These are phyloP conservation scores for Sitophilus oryzae DNA, from an alignment of 1,140 invertebrate species.

Conservation along the genomic window DNA sequence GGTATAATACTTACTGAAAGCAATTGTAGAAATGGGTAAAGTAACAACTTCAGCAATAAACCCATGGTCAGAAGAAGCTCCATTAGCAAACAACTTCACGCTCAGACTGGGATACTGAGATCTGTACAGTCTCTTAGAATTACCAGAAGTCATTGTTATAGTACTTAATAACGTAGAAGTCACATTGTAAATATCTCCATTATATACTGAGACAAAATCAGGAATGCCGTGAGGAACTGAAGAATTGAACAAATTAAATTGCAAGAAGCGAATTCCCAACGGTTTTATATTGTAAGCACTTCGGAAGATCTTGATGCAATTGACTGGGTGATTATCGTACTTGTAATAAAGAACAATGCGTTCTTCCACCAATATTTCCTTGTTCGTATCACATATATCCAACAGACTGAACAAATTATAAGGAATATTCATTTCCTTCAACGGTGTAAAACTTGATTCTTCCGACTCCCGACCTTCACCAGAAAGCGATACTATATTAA, in stretches of 20 bases:
- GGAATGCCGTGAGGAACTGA: constrained; percentile 55
- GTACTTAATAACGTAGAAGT: constrained; percentile 66
- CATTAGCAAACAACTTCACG: constrained; percentile 88
- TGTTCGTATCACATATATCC: constrained; percentile 92
- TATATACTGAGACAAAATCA: constrained; percentile 82
- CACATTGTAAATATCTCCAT: constrained; percentile 88
- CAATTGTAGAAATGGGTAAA: constrained; percentile 83
- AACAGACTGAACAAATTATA: constrained; percentile 93
- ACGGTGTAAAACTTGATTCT: constrained; percentile 78
- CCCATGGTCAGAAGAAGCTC: constrained; percentile 86
- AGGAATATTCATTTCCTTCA: constrained; percentile 79
- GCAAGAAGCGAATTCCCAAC: constrained; percentile 83
- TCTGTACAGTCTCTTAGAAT: constrained; percentile 70
- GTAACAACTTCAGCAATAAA: constrained; percentile 97
- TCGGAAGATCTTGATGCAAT: constrained; percentile 96
- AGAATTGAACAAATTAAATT: constrained; percentile 92
- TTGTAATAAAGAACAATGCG: constrained; percentile 93
- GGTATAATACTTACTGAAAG: constrained; percentile 66
- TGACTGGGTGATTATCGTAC: constrained; percentile 92
- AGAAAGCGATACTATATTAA: constrained; percentile 83
- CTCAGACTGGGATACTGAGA: constrained; percentile 77
- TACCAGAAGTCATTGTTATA: constrained; percentile 61
- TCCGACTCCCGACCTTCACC: constrained; percentile 87
- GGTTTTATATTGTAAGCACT: constrained; percentile 76
- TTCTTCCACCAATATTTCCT: constrained; percentile 86